These are phyloP conservation scores for Porites australiensis DNA, from an alignment of 64 coral and sea anemone species.

Conservation along the genomic window DNA sequence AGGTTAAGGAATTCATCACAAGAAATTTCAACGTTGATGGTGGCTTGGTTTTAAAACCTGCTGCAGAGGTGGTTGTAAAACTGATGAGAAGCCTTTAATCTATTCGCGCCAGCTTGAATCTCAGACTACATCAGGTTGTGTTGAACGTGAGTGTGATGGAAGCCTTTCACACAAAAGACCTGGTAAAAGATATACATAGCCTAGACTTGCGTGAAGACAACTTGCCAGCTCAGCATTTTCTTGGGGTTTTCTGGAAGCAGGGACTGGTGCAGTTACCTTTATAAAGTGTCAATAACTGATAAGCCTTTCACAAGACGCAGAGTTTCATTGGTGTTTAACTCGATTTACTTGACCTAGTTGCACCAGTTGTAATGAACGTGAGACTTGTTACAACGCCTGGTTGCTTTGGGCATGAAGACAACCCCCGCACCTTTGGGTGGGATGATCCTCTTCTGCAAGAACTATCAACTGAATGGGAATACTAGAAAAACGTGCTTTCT, in stretches of 20 bases:
- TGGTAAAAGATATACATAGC: not conserved
- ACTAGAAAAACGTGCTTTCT: not conserved
- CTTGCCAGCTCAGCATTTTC: not conserved
- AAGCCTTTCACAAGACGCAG: too few species aligned
- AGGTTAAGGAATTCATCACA: not conserved
- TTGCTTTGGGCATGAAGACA: constrained; percentile 3
- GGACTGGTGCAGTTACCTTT: not conserved
- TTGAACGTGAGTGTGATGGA: not conserved
- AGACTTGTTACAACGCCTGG: not conserved
- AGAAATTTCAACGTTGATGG: constrained; percentile 21
- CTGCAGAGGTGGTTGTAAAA: not conserved
- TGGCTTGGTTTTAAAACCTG: not conserved
- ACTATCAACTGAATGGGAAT: not conserved
- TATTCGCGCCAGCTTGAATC: not conserved
- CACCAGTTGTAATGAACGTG: not conserved
- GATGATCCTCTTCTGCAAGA: constrained; percentile 19
- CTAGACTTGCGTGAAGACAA: not conserved
- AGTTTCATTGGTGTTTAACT: not conserved
- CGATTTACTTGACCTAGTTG: not conserved
- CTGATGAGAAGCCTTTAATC: not conserved
- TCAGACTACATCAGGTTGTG: too few species aligned
- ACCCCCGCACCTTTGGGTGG: not conserved
- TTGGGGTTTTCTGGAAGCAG: constrained; percentile 8
- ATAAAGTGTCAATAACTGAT: too few species aligned
- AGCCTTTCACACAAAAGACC: constrained; percentile 9